These are phyloP conservation scores for Tyrannus savana DNA, from an alignment of 2,113 vertebrate species.

Conservation along the genomic window DNA sequence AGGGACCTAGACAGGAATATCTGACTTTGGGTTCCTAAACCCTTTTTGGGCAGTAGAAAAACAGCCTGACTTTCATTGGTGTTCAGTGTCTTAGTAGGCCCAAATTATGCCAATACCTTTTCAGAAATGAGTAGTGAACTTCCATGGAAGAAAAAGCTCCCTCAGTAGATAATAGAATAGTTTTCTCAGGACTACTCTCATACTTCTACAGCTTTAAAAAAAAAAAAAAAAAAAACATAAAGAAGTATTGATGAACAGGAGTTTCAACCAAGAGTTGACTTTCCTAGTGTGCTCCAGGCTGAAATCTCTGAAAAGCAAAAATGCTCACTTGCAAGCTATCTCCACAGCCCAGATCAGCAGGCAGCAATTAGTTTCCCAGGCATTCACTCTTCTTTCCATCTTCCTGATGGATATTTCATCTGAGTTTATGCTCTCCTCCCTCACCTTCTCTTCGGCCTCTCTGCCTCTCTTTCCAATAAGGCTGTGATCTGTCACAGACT, in stretches of 20 bases:
- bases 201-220: not conserved
- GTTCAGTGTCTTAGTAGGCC: not conserved
- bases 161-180: not conserved
- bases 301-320: slow-evolving; percentile 46
- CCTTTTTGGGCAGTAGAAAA: not conserved
- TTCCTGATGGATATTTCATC: slow-evolving; percentile 56
- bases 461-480: slow-evolving; percentile 33
- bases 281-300: not conserved
- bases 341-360: slow-evolving; percentile 37
- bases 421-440: slow-evolving; percentile 36
- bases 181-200: not conserved
- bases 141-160: not conserved
- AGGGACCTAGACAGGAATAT: not conserved
- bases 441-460: not conserved
- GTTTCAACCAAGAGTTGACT: slow-evolving; percentile 11
- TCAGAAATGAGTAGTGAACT: not conserved
- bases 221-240: too few species aligned
- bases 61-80: not conserved
- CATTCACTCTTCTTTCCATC: slow-evolving; percentile 53
- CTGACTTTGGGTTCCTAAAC: not conserved
- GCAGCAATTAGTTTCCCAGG: slow-evolving; percentile 39
- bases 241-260: slow-evolving; percentile 18
- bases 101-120: not conserved
- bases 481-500: slow-evolving; percentile 50
- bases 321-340: slow-evolving; percentile 28